Evolutionary conservation across 37 sponge, comb jelly and placozoan genomes (phyloP).

Genomic region (Beroe ovata): DNA sequence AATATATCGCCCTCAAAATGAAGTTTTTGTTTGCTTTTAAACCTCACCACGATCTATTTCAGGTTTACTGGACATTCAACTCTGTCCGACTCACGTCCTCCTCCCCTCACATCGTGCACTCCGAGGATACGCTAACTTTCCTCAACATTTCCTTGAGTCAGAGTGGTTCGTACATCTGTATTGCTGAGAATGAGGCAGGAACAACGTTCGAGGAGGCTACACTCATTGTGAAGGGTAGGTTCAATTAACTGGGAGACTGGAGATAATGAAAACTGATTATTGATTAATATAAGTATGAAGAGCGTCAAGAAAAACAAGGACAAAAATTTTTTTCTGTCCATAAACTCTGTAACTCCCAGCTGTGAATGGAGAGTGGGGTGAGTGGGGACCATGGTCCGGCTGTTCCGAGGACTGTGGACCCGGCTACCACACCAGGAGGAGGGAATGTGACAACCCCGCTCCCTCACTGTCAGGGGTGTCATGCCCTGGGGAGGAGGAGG

Average conservation of each 20-base stretch:
- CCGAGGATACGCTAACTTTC: constrained; percentile 9
- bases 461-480: constrained; percentile 8
- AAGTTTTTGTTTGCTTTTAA: too few species aligned
- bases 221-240: not conserved
- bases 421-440: constrained; percentile 8
- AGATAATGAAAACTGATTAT: too few species aligned
- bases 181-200: constrained; percentile 38
- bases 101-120: not conserved
- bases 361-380: constrained; percentile 29
- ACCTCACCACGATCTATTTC: not conserved
- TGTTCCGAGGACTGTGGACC: constrained; percentile 48
- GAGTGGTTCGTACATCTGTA: constrained; percentile 18
- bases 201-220: constrained; percentile 25
- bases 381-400: constrained; percentile 1
- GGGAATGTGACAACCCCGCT: constrained; percentile 11
- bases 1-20: too few species aligned
- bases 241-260: not conserved
- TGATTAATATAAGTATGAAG: too few species aligned
- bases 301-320: too few species aligned
- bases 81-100: not conserved
- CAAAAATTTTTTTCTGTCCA: too few species aligned
- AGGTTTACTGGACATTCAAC: constrained; percentile 8
- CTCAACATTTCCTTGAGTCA: constrained; percentile 30
- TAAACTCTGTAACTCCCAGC: too few species aligned
- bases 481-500: constrained; percentile 2